These are phyloP conservation scores for Falco naumanni DNA, from an alignment of 2,797 vertebrate species.

Conservation along the genomic window DNA sequence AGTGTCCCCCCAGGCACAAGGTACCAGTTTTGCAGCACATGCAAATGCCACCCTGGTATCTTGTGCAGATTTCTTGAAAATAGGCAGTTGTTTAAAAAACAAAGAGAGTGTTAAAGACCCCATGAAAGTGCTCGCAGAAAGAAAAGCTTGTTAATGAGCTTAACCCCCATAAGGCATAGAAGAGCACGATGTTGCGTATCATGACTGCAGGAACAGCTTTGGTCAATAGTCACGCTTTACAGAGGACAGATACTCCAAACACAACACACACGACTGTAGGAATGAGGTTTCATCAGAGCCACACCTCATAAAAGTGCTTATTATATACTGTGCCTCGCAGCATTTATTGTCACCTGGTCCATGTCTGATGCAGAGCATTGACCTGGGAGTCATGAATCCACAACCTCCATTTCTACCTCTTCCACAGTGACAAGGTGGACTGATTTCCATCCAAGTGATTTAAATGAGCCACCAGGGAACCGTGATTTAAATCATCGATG, in stretches of 20 bases:
- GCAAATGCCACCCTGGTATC: fast-evolving
- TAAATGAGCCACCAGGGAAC: conserved; percentile 31
- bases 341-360: conserved; percentile 12
- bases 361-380: neutral
- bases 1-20: fast-evolving
- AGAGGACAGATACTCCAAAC: neutral
- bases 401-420: conserved; percentile 8
- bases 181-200: neutral
- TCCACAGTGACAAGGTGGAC: conserved; percentile 30
- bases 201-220: neutral
- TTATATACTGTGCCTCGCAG: neutral
- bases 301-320: neutral
- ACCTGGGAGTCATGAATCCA: conserved; percentile 47
- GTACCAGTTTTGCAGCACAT: neutral
- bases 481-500: conserved; percentile 39
- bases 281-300: neutral
- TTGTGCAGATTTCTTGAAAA: neutral
- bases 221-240: neutral
- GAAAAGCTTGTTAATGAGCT: neutral
- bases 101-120: neutral
- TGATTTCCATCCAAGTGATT: conserved; percentile 61
- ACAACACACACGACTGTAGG: neutral
- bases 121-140: neutral
- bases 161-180: neutral
- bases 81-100: neutral